A percentile compares a stretch with the other conserved stretches of the same genome.
These are phyloP conservation scores for Centropyge bicolor DNA, from an alignment of 2,797 vertebrate genomes.

Conservation along the genomic window DNA sequence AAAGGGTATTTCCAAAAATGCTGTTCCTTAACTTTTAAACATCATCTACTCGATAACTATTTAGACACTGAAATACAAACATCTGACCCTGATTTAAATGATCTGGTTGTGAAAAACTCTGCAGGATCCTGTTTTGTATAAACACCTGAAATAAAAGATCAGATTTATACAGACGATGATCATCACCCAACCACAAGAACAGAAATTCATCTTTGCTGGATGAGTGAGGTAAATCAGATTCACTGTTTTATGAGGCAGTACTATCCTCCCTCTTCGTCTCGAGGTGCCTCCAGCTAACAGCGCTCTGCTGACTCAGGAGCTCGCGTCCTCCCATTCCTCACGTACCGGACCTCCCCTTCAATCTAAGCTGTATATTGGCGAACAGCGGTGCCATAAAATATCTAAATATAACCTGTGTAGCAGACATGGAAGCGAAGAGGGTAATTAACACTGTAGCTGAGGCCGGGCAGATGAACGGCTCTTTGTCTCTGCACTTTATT, in stretches of 20 bases:
- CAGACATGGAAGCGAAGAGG: constrained; percentile 24
- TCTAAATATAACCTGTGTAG: constrained; percentile 19
- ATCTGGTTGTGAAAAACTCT: background rate
- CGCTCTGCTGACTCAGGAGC: constrained; percentile 8
- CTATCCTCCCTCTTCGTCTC: background rate
- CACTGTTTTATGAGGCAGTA: background rate
- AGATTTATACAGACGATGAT: background rate
- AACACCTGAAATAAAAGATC: background rate
- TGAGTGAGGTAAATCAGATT: background rate
- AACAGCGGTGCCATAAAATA: constrained; percentile 23
- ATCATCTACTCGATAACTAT: background rate
- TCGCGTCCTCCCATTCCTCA: background rate
- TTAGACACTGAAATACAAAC: background rate
- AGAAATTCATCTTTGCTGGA: background rate
- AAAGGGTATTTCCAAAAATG: background rate
- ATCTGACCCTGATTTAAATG: background rate
- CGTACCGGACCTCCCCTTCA: background rate
- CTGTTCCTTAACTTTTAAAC: background rate
- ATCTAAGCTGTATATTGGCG: constrained; percentile 9
- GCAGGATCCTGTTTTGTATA: background rate
- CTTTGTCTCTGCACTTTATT: constrained; percentile 9
- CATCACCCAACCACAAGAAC: background rate
- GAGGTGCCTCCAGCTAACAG: background rate
- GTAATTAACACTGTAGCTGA: constrained; percentile 37
- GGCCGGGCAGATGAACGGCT: background rate